Percentiles rank a stretch among this genome's conserved stretches.
phyloP scores from a whole-genome alignment of 2,888 invertebrate genomes.

The Ormyrus pomaceus region DNA sequence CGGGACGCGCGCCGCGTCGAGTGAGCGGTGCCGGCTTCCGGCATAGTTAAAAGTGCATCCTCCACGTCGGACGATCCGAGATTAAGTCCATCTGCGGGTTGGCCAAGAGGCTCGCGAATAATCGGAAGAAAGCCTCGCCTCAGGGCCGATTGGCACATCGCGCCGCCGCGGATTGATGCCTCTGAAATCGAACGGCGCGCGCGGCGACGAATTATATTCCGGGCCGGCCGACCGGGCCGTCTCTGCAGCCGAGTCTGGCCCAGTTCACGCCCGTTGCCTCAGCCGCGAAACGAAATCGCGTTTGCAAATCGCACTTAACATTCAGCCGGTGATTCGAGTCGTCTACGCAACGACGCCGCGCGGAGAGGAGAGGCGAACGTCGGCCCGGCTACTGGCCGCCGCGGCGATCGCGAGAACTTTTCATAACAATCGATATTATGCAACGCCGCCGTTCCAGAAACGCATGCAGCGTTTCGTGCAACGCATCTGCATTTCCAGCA shows the following conservation, averaged over 20 bases:
- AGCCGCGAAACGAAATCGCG: conserved; percentile 60
- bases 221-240: conserved; percentile 10
- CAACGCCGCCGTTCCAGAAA: conserved; percentile 63
- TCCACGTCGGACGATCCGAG: conserved; percentile 9
- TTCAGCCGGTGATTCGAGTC: conserved; percentile 60
- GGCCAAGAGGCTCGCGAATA: neutral
- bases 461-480: conserved; percentile 60
- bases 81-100: conserved; percentile 11
- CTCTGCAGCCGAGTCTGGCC: conserved; percentile 57
- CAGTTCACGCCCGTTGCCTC: conserved; percentile 64
- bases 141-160: neutral
- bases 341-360: conserved; percentile 38
- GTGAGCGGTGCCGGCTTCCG: conserved; percentile 33
- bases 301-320: conserved; percentile 66
- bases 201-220: conserved; percentile 8
- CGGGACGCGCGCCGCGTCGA: neutral
- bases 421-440: conserved; percentile 69
- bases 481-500: conserved; percentile 54
- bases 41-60: conserved; percentile 36
- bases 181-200: conserved; percentile 4
- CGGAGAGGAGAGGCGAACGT: conserved; percentile 12
- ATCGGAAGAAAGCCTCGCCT: neutral
- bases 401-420: conserved; percentile 65
- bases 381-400: neutral
- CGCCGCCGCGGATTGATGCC: neutral